phyloP scores from a whole-genome alignment of 2,888 invertebrate genomes.

The Leptinotarsa haldemani region DNA sequence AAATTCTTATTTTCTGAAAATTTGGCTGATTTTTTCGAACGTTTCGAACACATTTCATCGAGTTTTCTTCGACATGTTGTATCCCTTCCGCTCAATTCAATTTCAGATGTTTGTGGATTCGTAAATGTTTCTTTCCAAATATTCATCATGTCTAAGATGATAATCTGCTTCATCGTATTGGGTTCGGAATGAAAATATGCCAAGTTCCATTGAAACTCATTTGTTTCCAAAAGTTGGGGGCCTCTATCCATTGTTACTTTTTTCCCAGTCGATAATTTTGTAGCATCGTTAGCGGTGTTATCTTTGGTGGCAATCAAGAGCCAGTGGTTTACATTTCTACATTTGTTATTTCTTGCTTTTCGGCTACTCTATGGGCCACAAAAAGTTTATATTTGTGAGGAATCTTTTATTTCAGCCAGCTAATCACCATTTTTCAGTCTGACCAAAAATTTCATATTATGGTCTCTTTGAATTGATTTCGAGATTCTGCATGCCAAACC shows the following conservation, averaged over 20 bases:
- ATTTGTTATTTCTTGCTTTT: background rate
- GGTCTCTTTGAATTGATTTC: background rate
- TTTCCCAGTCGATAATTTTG: background rate
- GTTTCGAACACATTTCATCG: background rate
- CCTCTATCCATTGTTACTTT: background rate
- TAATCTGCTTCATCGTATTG: background rate
- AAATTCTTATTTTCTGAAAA: background rate
- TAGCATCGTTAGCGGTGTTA: background rate
- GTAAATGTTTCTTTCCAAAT: background rate
- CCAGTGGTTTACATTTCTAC: background rate
- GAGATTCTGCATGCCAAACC: background rate
- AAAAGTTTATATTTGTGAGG: background rate
- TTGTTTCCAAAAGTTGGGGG: background rate
- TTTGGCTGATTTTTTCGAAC: background rate
- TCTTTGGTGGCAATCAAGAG: background rate
- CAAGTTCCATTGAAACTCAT: background rate
- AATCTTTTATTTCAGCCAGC: background rate
- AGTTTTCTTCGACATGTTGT: background rate
- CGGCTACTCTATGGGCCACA: background rate
- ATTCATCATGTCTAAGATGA: background rate
- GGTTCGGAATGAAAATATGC: background rate
- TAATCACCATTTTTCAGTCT: background rate
- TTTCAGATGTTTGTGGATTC: background rate
- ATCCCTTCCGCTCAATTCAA: background rate
- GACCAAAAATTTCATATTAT: background rate